Conservation (phyloP, 92 coral and sea anemone genomes). For the Nematostella vectensis region DNA sequence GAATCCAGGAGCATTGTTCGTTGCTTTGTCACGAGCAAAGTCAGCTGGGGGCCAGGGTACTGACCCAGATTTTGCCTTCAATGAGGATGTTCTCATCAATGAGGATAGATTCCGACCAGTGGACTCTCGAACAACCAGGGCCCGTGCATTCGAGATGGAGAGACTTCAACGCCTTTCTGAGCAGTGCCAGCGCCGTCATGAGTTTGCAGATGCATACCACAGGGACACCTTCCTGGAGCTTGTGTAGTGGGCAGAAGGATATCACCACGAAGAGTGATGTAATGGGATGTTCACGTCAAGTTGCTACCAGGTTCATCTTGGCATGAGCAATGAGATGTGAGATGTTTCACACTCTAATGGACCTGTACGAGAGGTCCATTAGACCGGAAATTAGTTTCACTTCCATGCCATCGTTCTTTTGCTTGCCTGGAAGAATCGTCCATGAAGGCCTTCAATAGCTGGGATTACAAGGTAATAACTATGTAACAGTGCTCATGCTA, state of each 20-base stretch:
- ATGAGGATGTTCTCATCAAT: slow-evolving; percentile 21
- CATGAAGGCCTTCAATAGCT: too few species aligned
- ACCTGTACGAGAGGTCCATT: too few species aligned
- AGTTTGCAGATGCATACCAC: slow-evolving; percentile 16
- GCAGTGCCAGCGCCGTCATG: slow-evolving; percentile 11
- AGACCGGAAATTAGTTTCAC: too few species aligned
- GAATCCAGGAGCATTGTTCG: slow-evolving; percentile 35
- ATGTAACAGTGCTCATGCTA: too few species aligned
- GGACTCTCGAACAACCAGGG: slow-evolving; percentile 19
- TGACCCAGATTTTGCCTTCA: slow-evolving; percentile 36
- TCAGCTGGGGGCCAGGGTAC: slow-evolving; percentile 10
- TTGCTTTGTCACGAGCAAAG: slow-evolving; percentile 23
- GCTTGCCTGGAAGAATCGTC: too few species aligned
- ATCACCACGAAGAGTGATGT: too few species aligned
- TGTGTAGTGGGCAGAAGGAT: slow-evolving; percentile 26
- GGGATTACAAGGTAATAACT: too few species aligned
- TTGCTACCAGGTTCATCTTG: too few species aligned
- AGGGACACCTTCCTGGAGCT: slow-evolving; percentile 21
- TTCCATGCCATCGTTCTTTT: too few species aligned
- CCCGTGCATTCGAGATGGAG: slow-evolving; percentile 21
- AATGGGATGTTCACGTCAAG: too few species aligned
- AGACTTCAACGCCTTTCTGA: slow-evolving; percentile 9
- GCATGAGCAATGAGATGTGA: too few species aligned
- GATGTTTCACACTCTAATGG: too few species aligned
- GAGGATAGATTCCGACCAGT: slow-evolving; percentile 22